Evolutionary conservation across 2,888 invertebrate species (phyloP), one percentile per base, ranked within the genome.

Genomic region (Dicyrtoma fusca): DNA sequence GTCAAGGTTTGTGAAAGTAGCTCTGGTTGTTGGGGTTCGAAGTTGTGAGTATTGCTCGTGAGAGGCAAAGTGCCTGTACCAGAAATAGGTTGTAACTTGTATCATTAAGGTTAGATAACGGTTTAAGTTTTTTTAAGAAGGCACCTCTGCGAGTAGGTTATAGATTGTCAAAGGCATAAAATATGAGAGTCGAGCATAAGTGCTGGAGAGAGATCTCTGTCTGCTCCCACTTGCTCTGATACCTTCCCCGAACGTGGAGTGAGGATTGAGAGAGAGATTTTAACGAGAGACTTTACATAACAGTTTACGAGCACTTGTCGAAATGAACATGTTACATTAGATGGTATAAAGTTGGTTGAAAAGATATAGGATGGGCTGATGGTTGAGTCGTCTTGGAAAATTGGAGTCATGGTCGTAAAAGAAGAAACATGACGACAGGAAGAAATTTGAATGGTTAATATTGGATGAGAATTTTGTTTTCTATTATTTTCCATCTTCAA

Each of bases 371-470:
- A 19, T n/a, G 17, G 59, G 25, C 5, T 26, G 59, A 14, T 23
- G 14, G 45, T 44, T n/a, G 55, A 55, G 55, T n/a, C 11, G n/a
- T 25, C 42, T 21, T 44, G 8, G 25, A 44, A 68, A 44, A 68
- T 68, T 57, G 57, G 57, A 68, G 57, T 68, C 45, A 44, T 57
- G 68, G 53, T 66, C 66, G 66, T 66, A 66, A 66, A 66, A 42
- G 57, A 68, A 68, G 68, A 68, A 57, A 57, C 55, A 68, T 68
- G 68, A 44, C 55, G 68, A 68, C 68, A 68, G 68, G 34, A n/a
- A 10, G 55, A 68, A 68, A 68, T 66, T 66, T 66, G 68, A 68
- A 68, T 57, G 55, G 44, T 57, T 68, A 57, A 68, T 68, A 68
- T 68, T 21, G 57, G 42, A 68, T 42, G 44, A 68, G 23, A 68